Evolutionary conservation across 2,888 invertebrate genomes (phyloP).

Genomic region (Acronicta psi): DNA sequence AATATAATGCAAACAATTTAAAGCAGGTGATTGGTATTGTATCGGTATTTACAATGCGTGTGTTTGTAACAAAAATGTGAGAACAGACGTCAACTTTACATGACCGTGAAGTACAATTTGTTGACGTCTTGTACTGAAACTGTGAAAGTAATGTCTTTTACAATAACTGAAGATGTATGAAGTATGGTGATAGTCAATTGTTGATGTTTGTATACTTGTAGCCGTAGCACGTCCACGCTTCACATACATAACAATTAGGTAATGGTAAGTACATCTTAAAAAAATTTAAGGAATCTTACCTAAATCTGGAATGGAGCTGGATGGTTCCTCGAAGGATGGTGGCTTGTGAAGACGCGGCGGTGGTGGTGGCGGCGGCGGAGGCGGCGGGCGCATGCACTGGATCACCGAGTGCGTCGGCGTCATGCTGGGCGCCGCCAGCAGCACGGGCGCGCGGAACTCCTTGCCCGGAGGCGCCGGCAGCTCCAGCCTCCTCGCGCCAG

Average conservation of each 20-base stretch:
- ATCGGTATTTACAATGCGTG: slow-evolving; percentile 5
- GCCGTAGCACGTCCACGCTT: slow-evolving; percentile 21
- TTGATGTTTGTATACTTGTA: slow-evolving; percentile 4
- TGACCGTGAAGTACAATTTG: slow-evolving; percentile 7
- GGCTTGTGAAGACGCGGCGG: slow-evolving; percentile 85
- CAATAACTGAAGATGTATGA: too few relatives aligned
- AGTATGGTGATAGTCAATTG: too few relatives aligned
- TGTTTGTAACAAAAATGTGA: slow-evolving; percentile 22
- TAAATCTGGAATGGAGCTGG: slow-evolving; percentile 96
- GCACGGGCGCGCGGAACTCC: slow-evolving; percentile 84
- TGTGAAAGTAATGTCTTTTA: neutral
- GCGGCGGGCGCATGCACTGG: slow-evolving; percentile 87
- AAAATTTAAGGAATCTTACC: slow-evolving; percentile 89
- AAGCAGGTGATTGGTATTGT: slow-evolving; percentile 8
- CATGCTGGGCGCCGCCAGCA: slow-evolving; percentile 76
- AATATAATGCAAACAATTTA: neutral
- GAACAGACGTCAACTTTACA: slow-evolving; percentile 42
- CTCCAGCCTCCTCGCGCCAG: slow-evolving; percentile 78
- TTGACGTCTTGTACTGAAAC: neutral
- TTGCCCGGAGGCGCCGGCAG: slow-evolving; percentile 85
- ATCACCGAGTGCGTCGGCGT: slow-evolving; percentile 82
- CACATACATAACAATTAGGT: neutral
- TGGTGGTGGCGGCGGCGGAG: slow-evolving; percentile 86
- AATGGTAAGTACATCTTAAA: neutral
- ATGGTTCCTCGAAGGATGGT: slow-evolving; percentile 93